phyloP scores from a whole-genome alignment of 2,797 vertebrate species.

The Diplodus sargus region DNA sequence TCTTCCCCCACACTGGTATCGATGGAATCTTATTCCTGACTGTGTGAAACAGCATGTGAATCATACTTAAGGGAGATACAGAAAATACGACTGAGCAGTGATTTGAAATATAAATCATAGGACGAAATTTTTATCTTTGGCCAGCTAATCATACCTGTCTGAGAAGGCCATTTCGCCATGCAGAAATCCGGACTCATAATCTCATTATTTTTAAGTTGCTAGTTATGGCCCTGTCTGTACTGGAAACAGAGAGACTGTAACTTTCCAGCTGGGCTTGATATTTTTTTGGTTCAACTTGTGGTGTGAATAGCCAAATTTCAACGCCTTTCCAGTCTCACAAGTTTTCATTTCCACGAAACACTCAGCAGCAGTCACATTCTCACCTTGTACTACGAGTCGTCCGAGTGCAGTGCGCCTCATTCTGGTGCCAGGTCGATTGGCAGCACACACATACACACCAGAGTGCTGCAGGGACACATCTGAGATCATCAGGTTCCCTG shows the following conservation, averaged over 20 bases:
- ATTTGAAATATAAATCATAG: not conserved
- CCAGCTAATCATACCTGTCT: not conserved
- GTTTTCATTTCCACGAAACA: no score
- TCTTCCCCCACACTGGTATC: not conserved
- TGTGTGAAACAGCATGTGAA: not conserved
- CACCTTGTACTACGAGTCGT: slow-evolving; percentile 86
- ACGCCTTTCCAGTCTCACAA: no score
- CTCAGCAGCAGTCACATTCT: slow-evolving; percentile 24
- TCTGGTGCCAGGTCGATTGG: slow-evolving; percentile 83
- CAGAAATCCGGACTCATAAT: not conserved
- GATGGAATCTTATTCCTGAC: not conserved
- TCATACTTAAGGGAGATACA: not conserved
- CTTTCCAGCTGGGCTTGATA: no score
- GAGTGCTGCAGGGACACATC: slow-evolving; percentile 85
- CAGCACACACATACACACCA: slow-evolving; percentile 86
- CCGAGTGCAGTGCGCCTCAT: slow-evolving; percentile 83
- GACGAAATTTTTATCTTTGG: not conserved
- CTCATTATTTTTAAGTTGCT: not conserved
- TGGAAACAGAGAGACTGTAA: not conserved
- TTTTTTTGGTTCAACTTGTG: no score
- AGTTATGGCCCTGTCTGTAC: not conserved
- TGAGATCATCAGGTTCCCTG: slow-evolving; percentile 88
- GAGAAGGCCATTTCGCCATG: no score
- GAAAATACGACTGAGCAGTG: not conserved
- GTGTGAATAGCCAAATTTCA: no score